These are phyloP conservation scores for Linnaemya tessellans DNA, from an alignment of 2,888 invertebrate genomes.

Conservation along the genomic window DNA sequence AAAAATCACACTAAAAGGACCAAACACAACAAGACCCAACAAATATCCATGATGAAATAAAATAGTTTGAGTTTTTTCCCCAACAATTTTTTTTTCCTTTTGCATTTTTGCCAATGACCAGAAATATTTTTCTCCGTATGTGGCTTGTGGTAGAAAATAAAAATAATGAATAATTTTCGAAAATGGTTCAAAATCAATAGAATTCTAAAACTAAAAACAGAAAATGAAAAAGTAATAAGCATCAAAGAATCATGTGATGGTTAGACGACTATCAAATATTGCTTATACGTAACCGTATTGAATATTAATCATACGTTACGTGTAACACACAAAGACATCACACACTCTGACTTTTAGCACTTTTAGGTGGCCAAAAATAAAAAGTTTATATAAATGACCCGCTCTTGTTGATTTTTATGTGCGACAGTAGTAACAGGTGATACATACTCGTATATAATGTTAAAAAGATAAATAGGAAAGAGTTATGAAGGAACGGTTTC, in stretches of 20 bases:
- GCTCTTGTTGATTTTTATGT: too few relatives aligned
- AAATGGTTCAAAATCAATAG: not conserved
- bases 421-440: too few relatives aligned
- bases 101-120: constrained; percentile 24
- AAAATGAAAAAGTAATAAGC: not conserved
- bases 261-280: not conserved
- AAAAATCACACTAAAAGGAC: not conserved
- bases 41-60: constrained; percentile 19
- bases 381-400: too few relatives aligned
- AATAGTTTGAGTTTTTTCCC: not conserved
- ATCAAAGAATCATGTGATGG: not conserved
- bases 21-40: not conserved
- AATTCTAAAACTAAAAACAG: not conserved
- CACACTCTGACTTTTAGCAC: not conserved
- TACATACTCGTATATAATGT: too few relatives aligned
- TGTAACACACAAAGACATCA: not conserved
- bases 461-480: too few relatives aligned
- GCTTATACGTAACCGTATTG: not conserved
- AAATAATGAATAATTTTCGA: not conserved
- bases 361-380: not conserved
- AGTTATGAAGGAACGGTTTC: too few relatives aligned
- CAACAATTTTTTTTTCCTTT: not conserved
- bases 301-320: not conserved
- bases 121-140: not conserved
- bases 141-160: constrained; percentile 3